Evolutionary conservation across 2,797 vertebrate species (phyloP), one percentile per base, ranked within the genome.

Genomic region (Cyprinella venusta): DNA sequence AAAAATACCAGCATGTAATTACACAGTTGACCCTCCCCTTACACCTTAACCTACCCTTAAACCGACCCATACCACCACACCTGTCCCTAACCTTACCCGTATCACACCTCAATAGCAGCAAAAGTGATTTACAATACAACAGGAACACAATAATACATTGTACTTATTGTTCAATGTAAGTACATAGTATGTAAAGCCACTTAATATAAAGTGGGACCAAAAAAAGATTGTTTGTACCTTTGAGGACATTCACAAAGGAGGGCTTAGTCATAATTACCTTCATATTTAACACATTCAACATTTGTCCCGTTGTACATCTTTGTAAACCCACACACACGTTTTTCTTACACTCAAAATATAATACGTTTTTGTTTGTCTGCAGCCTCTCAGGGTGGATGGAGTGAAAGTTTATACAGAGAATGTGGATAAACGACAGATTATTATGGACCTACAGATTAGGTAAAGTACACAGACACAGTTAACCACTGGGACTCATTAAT

Each of bases 341-440:
- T 78, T 38, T 26, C 56, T n/a, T 30, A 18, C 6, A 75, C 13
- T 19, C 5, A 45, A 40, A 19, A 40, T 68, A 36, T n/a, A 38
- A 21, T 8, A 3, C 3, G 16, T 38, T 69, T 26, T 61, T 10
- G 45, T 61, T 26, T 88, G 15, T 87, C 42, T 90, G 45, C 90
- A 99, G 98, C 97, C 98, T 16, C 93, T 98, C 74, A 94, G 98
- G 87, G 95, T 99, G 80, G 97, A 99, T 84, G 98, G 98, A 85
- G 97, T 99, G 8, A 99, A 99, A 86, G 97, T 97, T 21, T 99
- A 99, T 90, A 98, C 96, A 6, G 97, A 99, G 94, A 99, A 99
- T 19, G 96, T 99, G 90, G 97, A 99, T 93, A 98, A 98, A 92
- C 94, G 98, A 78, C 98, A 99, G 90, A 96, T 99, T 78, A 97